Evolutionary conservation across 2,113 vertebrate genomes (phyloP).

Genomic region (Desmodus rotundus): DNA sequence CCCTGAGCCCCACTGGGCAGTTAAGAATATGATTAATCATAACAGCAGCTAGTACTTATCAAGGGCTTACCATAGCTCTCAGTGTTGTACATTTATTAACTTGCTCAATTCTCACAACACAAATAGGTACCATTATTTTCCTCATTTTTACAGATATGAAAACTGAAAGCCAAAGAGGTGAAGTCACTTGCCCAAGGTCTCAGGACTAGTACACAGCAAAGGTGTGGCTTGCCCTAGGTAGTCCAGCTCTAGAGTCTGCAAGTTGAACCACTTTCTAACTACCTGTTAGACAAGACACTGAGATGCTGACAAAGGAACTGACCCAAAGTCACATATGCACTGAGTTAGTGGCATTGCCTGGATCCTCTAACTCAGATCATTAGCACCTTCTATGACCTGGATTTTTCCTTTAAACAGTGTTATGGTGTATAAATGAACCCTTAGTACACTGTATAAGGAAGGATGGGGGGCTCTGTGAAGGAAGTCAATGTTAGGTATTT

Average conservation of each 20-base stretch:
- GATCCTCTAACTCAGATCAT: neutral
- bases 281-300: neutral
- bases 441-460: neutral
- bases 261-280: neutral
- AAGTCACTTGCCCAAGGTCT: conserved; percentile 6
- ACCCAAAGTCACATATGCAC: neutral
- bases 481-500: neutral
- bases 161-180: neutral
- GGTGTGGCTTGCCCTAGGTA: neutral
- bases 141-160: neutral
- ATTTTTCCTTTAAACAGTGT: neutral
- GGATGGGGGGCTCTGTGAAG: neutral
- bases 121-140: neutral
- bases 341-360: neutral
- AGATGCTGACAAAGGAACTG: neutral
- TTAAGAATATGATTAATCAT: neutral
- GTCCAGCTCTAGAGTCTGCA: neutral
- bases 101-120: neutral
- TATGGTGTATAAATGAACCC: neutral
- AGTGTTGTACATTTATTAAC: conserved; percentile 2
- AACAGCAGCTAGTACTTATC: neutral
- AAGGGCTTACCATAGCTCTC: neutral
- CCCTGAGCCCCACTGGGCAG: neutral
- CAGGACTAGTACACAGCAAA: neutral
- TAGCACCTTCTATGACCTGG: neutral